Conservation (phyloP, 2,797 vertebrate genomes). For the Tauraco hartlaubi region DNA sequence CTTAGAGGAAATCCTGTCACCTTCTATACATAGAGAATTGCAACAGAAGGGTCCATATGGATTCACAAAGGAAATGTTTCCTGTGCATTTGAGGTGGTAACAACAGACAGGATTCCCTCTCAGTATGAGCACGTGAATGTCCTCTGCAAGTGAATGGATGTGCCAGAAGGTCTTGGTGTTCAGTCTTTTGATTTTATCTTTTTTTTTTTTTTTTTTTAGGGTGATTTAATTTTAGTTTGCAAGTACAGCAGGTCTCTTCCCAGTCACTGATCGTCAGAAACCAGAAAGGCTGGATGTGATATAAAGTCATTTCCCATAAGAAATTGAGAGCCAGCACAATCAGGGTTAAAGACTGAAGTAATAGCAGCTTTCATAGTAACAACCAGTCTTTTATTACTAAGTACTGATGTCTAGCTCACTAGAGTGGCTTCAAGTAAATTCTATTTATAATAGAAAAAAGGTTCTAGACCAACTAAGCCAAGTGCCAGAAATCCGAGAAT, state of each 20-base stretch:
- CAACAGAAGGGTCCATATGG: not conserved
- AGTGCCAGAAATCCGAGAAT: not conserved
- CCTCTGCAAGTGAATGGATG: not conserved
- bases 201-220: not conserved
- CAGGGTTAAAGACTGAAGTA: not conserved
- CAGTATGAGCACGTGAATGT: not conserved
- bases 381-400: not conserved
- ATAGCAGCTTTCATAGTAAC: not conserved
- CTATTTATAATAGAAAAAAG: not conserved
- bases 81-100: not conserved
- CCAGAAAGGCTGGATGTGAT: not conserved
- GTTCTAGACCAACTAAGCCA: not conserved
- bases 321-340: not conserved
- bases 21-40: not conserved
- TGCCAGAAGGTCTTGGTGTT: not conserved
- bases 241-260: not conserved
- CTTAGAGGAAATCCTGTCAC: not conserved
- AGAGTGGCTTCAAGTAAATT: not conserved
- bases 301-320: not conserved
- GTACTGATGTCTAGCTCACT: not conserved
- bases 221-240: not conserved
- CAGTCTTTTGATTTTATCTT: not conserved
- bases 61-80: not conserved
- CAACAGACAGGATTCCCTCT: not conserved
- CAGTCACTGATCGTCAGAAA: not conserved